Evolutionary conservation across 64 coral and sea anemone species (phyloP), one percentile per base, ranked within the genome.

Genomic region (Hydrozoanthus tunicans): DNA sequence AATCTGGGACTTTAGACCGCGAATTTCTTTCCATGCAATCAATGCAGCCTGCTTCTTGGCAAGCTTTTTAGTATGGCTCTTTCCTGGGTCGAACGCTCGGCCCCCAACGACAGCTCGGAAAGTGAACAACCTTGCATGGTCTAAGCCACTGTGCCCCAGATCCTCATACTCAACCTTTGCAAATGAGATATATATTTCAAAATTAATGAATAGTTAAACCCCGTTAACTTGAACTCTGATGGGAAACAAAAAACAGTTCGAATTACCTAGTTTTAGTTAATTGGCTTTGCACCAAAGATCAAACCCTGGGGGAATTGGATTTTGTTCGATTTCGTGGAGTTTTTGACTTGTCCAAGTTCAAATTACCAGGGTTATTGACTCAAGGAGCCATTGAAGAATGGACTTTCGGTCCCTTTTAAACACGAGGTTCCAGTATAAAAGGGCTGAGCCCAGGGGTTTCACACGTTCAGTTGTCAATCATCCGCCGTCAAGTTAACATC

Each of bases 121-220:
- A 25, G 53, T 23, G 27, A 62, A 96, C 1, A 75, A 73, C 10
- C 82, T 72, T 7, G 57, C 73, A 82, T 96, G 95, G 64, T 96
- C 95, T 62, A 92, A 90, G 10, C 95, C 95, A 55, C 73, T 71
- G 51, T 91, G 63, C 5, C 83, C 92, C 43, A 94, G 63, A 61
- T 96, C 95, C 82, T 93, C 92, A 96, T 94, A 96, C 9, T 96
- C 92, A 60, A 96, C 81, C 95, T 96, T 12, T 7, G 56, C 51
- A 71, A 0, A 79, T 17, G 14, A 13, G 8, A 59, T 4, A 71
- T 15, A 74, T 20, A 81, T 51, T 53, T 59, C 54, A 26, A 81
- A 25, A 7, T 10, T 53, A 20, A 51, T 61, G 6, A 15, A 25
- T 59, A 81, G 8, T 58, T 9, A 51, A 3, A 7, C 11, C 15